Evolutionary conservation across 23 tunicate genomes (phyloP).

Genomic region (Clavelina lepadiformis): DNA sequence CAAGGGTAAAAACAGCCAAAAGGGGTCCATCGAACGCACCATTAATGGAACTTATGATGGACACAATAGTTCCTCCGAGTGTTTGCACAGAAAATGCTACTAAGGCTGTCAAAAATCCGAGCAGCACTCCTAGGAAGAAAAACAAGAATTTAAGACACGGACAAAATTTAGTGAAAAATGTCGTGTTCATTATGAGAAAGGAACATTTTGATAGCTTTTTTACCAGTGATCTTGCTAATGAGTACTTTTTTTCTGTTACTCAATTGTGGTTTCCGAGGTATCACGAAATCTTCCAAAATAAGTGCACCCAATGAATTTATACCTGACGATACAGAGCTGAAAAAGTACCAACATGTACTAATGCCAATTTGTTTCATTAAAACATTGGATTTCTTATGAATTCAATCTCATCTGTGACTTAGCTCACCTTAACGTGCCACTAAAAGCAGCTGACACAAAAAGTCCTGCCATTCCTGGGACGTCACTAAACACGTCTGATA

Average conservation of each 20-base stretch:
- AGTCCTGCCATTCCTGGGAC: constrained; percentile 41
- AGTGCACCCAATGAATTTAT: constrained; percentile 13
- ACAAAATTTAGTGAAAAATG: not conserved
- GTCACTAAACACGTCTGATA: constrained; percentile 23
- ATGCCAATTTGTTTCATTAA: too few species aligned
- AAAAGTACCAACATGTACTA: too few species aligned
- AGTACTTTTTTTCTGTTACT: not conserved
- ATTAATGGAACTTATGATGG: not conserved
- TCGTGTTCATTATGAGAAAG: not conserved
- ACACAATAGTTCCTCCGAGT: constrained; percentile 2
- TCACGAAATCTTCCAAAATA: constrained; percentile 17
- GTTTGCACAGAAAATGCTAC: not conserved
- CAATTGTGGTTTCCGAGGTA: constrained; percentile 6
- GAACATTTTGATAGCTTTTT: not conserved
- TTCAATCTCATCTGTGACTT: too few species aligned
- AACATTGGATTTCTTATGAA: too few species aligned
- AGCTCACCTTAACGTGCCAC: constrained; percentile 37
- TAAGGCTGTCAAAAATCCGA: too few species aligned
- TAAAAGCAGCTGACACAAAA: constrained; percentile 30
- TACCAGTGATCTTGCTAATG: constrained; percentile 22
- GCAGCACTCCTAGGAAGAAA: too few species aligned
- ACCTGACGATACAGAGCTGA: constrained; percentile 24
- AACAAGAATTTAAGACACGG: not conserved
- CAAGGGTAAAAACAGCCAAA: constrained; percentile 31
- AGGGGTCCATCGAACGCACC: constrained; percentile 31